Evolutionary conservation across 2,113 vertebrate genomes (phyloP).

Genomic region (Macaca fascicularis): DNA sequence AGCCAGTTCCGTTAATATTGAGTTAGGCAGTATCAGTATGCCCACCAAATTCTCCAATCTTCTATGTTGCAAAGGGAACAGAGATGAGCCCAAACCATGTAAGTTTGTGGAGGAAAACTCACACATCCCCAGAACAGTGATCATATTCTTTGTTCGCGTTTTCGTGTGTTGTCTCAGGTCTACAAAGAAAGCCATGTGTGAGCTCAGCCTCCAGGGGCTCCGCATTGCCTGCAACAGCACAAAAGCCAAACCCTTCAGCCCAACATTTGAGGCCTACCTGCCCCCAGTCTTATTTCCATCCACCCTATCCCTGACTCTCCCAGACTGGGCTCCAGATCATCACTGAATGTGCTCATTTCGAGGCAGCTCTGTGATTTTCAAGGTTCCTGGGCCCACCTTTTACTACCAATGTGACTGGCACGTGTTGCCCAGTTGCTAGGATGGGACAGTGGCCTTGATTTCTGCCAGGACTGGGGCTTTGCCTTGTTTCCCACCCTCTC

Average conservation of each 20-base stretch:
- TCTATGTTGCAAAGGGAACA: too few species aligned
- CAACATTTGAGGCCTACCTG: not conserved
- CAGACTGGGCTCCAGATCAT: not conserved
- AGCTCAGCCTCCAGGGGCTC: not conserved
- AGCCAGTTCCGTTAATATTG: not conserved
- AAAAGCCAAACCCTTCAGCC: not conserved
- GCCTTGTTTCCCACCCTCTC: too few species aligned
- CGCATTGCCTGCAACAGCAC: not conserved
- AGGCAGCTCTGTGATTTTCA: not conserved
- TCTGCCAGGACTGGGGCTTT: not conserved
- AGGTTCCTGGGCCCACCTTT: not conserved
- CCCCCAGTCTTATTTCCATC: not conserved
- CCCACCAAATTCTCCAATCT: not conserved
- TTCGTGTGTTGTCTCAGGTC: not conserved
- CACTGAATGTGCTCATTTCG: not conserved
- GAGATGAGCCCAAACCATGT: not conserved
- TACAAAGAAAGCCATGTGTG: not conserved
- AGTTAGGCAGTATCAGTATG: not conserved
- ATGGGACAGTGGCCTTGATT: not conserved
- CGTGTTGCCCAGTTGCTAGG: rapidly evolving
- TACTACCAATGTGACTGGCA: not conserved
- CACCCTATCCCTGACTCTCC: not conserved
- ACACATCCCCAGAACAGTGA: not conserved
- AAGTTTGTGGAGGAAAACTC: not conserved
- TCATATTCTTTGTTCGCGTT: not conserved